Percentiles rank a stretch among this genome's conserved stretches.
Evolutionary conservation across 2,113 vertebrate species (phyloP).

Genomic region (Oxygymnocypris stewartii): DNA sequence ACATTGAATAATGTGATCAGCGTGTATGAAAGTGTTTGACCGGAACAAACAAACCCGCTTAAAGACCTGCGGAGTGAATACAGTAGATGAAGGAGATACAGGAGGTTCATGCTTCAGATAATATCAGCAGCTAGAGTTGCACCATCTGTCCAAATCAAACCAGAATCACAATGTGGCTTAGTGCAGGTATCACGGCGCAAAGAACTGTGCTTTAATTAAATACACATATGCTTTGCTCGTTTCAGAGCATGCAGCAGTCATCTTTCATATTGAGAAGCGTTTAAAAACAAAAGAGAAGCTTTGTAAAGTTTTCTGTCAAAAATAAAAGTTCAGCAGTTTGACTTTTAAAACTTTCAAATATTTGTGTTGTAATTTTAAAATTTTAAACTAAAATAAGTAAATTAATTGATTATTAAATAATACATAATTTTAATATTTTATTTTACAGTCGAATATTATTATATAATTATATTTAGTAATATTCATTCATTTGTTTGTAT

Average conservation of each 20-base stretch:
- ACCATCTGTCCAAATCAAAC: background rate
- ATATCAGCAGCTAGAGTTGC: background rate
- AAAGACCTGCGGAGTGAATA: background rate
- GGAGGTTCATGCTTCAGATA: background rate
- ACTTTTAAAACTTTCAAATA: background rate
- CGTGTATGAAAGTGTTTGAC: background rate
- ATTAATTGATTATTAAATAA: background rate
- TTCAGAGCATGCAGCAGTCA: no score
- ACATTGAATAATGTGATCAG: slow-evolving; percentile 25
- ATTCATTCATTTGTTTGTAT: background rate
- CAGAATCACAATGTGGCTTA: background rate
- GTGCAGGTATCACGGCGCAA: no score
- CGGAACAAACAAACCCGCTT: background rate
- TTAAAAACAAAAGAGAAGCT: no score
- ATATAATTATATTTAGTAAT: background rate
- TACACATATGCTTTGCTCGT: no score
- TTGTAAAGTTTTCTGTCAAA: background rate
- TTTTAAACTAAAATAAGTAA: background rate
- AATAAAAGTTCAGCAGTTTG: no score
- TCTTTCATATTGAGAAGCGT: no score
- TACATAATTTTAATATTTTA: background rate
- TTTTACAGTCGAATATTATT: background rate
- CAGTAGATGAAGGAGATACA: no score
- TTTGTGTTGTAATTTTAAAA: background rate
- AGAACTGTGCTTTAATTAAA: no score